phyloP scores from a whole-genome alignment of 2,113 vertebrate genomes.

The Microtus montanus region DNA sequence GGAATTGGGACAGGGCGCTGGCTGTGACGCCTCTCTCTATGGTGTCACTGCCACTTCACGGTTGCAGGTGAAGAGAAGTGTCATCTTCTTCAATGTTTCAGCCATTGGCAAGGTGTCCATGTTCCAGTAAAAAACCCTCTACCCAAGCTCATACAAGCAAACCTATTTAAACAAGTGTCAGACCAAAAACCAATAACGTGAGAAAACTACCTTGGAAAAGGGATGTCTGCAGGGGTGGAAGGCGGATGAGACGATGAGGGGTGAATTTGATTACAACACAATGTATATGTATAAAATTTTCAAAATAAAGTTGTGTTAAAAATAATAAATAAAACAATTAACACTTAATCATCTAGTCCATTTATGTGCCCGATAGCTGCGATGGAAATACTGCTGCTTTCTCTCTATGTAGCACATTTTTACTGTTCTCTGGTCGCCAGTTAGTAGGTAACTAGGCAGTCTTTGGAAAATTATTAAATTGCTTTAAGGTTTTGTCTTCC shows the following conservation, averaged over 20 bases:
- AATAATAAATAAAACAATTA: background rate
- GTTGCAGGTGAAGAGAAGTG: background rate
- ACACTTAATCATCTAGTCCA: background rate
- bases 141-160: background rate
- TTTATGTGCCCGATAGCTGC: background rate
- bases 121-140: background rate
- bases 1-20: background rate
- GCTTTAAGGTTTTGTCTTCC: constrained; percentile 30
- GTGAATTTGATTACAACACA: background rate
- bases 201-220: background rate
- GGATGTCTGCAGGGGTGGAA: background rate
- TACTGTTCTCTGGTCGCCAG: background rate
- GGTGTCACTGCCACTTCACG: too few species aligned
- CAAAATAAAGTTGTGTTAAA: background rate
- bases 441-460: background rate
- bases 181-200: background rate
- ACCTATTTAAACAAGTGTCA: background rate
- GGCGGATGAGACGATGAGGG: fast-evolving
- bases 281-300: background rate
- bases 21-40: background rate
- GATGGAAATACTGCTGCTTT: background rate
- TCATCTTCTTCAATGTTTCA: background rate
- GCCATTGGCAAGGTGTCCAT: background rate
- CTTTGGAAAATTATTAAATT: constrained; percentile 7
- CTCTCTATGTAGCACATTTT: background rate